Evolutionary conservation across 1,140 invertebrate genomes (phyloP).

Genomic region (Drosophila albomicans): DNA sequence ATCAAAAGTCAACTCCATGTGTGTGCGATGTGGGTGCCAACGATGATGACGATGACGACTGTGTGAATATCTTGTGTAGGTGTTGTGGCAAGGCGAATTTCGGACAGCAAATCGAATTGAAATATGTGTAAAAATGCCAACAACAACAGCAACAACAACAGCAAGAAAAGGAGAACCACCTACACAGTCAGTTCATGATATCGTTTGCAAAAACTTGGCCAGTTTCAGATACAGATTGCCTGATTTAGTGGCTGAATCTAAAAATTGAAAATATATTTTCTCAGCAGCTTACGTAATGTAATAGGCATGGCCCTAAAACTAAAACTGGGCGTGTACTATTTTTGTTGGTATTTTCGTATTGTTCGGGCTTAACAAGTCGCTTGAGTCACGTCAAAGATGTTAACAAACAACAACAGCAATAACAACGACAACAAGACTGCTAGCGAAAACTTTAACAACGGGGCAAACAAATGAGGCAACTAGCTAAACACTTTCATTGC

Average conservation of each 20-base stretch:
- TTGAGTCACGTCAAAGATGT: slow-evolving; percentile 55
- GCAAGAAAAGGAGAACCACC: slow-evolving; percentile 20
- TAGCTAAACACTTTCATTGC: slow-evolving; percentile 71
- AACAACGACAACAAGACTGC: slow-evolving; percentile 21
- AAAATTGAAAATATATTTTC: slow-evolving; percentile 18
- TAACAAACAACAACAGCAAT: slow-evolving; percentile 39
- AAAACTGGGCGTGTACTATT: slow-evolving; percentile 43
- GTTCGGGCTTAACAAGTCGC: slow-evolving; percentile 35
- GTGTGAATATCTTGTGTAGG: slow-evolving; percentile 39
- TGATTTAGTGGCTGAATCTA: slow-evolving; percentile 39
- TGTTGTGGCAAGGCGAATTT: slow-evolving; percentile 50
- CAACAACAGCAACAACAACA: slow-evolving; percentile 7
- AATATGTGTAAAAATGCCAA: slow-evolving; percentile 45
- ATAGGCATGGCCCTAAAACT: slow-evolving; percentile 51
- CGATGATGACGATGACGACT: slow-evolving; percentile 22
- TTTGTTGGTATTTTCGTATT: slow-evolving; percentile 16
- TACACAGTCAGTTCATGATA: slow-evolving; percentile 31
- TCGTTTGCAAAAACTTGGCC: slow-evolving; percentile 32
- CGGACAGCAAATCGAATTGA: slow-evolving; percentile 44
- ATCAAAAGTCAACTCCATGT: slow-evolving; percentile 4
- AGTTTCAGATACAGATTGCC: slow-evolving; percentile 8
- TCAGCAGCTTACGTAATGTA: slow-evolving; percentile 47
- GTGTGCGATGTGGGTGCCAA: slow-evolving; percentile 32
- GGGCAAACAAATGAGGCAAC: slow-evolving; percentile 52
- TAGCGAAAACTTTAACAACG: slow-evolving; percentile 14